Evolutionary conservation across 2,113 vertebrate species (phyloP), one percentile per base, ranked within the genome.

Genomic region (Cheilinus undulatus): DNA sequence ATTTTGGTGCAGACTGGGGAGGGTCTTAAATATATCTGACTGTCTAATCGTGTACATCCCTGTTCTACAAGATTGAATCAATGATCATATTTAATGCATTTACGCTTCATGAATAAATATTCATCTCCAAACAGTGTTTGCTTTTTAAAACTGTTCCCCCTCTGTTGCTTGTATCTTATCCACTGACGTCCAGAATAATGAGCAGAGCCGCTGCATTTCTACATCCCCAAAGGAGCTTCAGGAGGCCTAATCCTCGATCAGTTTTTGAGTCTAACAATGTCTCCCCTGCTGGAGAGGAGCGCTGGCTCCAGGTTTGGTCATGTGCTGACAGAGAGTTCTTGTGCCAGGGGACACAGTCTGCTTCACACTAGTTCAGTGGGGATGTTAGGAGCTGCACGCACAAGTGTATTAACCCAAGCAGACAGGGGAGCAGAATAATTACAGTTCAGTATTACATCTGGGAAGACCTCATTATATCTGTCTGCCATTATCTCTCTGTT

Each of bases 381-480:
- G 66, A 72, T 73, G 76, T 67, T 58, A 28, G 13, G 27, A 80
- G 66, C 67, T 66, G 65, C 76, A 71, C 69, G 69, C 64, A 68
- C 69, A 49, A 34, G 61, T 34, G 43, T 64, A 52, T 32, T 76
- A 78, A 81, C 32, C 24, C 57, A 58, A 69, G 69, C 62, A 64
- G 74, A 85, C 63, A 65, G 71, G 67, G 54, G 71, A 69, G 76
- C 77, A 69, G 84, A 87, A 85, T 78, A 85, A 88, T 88, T 85
- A 84, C 78, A 84, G 73, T 45, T 83, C 75, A 26, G 68, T 26
- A 70, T 75, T 73, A 72, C 74, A 86, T 85, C 74, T 78, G 52
- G 84, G 73, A 80, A 82, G 88, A 84, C 80, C 86, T 86, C 80
- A 87, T 88, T 90, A 87, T 85, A 84, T 85, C 82, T 68, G 66